A percentile compares a stretch with the other conserved stretches of the same genome.
phyloP scores from a whole-genome alignment of 2,113 vertebrate genomes.

The Phaetusa simplex region DNA sequence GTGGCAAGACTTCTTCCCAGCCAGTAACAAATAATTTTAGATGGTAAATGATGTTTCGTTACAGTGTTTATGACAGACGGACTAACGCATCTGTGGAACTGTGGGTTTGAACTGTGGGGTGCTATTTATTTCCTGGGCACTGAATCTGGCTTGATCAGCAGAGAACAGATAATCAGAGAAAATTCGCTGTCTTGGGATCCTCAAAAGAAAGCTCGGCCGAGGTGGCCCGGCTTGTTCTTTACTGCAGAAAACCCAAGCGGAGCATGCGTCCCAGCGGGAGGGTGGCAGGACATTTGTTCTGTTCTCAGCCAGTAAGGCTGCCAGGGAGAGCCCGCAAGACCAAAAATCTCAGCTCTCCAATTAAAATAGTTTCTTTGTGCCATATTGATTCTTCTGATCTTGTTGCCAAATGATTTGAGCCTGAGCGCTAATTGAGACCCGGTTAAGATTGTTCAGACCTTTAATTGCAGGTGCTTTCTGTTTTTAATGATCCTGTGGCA shows the following conservation, averaged over 20 bases:
- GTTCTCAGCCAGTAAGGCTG: neutral
- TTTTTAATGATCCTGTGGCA: neutral
- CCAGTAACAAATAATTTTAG: neutral
- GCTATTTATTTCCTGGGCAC: too few relatives aligned
- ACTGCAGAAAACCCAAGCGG: neutral
- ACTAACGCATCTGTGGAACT: neutral
- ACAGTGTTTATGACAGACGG: accelerated
- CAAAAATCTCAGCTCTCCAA: neutral
- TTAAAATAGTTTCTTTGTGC: neutral
- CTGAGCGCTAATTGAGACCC: neutral
- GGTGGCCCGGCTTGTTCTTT: neutral
- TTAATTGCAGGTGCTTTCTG: neutral
- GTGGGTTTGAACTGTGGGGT: neutral
- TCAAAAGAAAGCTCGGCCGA: neutral
- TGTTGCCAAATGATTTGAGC: neutral
- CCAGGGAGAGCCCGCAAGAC: neutral
- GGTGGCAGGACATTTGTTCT: neutral
- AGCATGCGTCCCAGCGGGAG: accelerated
- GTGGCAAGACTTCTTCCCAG: neutral
- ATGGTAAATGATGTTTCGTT: accelerated
- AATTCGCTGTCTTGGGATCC: neutral
- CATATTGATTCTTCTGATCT: neutral
- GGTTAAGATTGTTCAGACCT: neutral
- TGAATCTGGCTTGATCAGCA: neutral
- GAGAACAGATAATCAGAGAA: neutral